These are phyloP conservation scores for Caenorhabditis sinica DNA, from an alignment of 2,888 invertebrate genomes.

Conservation along the genomic window DNA sequence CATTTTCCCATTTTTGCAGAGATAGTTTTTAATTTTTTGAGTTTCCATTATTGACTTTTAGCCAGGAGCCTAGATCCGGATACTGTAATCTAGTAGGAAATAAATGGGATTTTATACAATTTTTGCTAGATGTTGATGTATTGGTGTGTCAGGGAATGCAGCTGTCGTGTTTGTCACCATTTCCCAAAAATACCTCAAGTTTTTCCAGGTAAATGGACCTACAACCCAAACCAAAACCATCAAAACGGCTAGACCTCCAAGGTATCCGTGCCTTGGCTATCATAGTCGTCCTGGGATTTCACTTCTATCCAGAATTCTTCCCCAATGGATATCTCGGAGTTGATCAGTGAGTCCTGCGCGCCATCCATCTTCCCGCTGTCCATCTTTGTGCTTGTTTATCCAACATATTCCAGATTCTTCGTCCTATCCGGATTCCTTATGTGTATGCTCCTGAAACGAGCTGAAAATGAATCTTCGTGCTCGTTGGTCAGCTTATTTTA, in stretches of 20 bases:
- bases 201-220: conserved; percentile 11
- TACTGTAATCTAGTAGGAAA: too few relatives aligned
- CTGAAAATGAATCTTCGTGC: conserved; percentile 2
- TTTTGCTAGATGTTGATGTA: too few relatives aligned
- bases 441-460: conserved; percentile 52
- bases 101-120: too few relatives aligned
- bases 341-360: conserved; percentile 41
- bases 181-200: too few relatives aligned
- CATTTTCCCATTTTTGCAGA: too few relatives aligned
- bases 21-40: too few relatives aligned
- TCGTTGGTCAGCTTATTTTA: conserved; percentile 41
- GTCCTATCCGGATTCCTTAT: conserved; percentile 56
- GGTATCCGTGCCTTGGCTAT: conserved; percentile 59
- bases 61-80: too few relatives aligned
- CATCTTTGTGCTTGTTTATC: not conserved
- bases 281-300: conserved; percentile 52
- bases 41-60: too few relatives aligned
- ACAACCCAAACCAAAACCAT: conserved; percentile 4
- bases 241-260: conserved; percentile 58
- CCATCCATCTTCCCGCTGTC: not conserved
- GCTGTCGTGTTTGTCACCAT: too few relatives aligned
- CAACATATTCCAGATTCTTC: conserved; percentile 50
- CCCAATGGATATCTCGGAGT: conserved; percentile 65
- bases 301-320: conserved; percentile 42
- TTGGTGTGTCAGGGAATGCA: too few relatives aligned